These are phyloP conservation scores for Zaprionus africanus DNA, from an alignment of 1,140 invertebrate species.

Conservation along the genomic window DNA sequence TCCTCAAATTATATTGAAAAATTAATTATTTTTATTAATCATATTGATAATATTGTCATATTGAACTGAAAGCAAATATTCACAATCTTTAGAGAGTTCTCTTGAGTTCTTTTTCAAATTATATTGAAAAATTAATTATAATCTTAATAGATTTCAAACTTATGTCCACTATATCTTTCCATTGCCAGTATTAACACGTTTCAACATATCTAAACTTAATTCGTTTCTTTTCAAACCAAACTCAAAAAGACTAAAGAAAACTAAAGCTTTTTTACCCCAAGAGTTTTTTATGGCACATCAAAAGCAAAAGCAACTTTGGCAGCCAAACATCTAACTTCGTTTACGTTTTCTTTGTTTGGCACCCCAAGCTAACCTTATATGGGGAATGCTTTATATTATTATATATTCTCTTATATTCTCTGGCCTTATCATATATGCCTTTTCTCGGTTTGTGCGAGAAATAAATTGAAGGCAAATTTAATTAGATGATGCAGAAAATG, in stretches of 20 bases:
- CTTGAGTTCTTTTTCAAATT: too few species aligned
- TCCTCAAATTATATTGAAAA: too few species aligned
- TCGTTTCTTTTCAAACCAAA: not conserved
- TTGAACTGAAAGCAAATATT: too few species aligned
- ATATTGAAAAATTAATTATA: too few species aligned
- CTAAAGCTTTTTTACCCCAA: not conserved
- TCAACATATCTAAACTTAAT: too few species aligned
- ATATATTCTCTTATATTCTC: too few species aligned
- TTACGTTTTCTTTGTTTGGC: not conserved
- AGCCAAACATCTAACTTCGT: not conserved
- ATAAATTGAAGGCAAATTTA: slow-evolving; percentile 17
- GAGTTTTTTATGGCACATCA: not conserved
- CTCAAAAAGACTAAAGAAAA: not conserved
- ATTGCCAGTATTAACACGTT: too few species aligned
- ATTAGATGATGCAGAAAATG: slow-evolving; percentile 35
- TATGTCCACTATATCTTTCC: too few species aligned
- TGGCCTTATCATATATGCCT: not conserved
- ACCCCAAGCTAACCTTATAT: not conserved
- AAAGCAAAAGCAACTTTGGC: not conserved
- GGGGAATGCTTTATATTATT: not conserved
- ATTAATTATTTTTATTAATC: too few species aligned
- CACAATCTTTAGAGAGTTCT: too few species aligned
- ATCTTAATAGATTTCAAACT: too few species aligned
- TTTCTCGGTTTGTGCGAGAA: not conserved
- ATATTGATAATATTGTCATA: too few species aligned